Evolutionary conservation across 2,113 vertebrate genomes (phyloP), one percentile per base, ranked within the genome.

Genomic region (Alligator sinensis): DNA sequence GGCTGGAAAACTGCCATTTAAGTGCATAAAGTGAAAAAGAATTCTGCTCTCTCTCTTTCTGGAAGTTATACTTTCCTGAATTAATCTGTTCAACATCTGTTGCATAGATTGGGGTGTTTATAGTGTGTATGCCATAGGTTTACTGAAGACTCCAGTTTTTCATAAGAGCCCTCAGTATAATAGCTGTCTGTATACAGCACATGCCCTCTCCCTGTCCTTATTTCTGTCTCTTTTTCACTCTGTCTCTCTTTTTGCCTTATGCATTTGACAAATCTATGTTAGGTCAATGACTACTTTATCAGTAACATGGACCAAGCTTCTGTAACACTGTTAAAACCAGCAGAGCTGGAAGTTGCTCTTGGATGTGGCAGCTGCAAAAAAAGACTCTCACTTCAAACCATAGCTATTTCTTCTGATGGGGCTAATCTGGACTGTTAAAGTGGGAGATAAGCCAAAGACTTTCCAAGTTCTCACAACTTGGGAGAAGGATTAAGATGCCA

Each of bases 41-140:
- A 47, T 47, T 47, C 47, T 47, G 47, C 47, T 47, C 47, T 47
- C 47, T 47, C 47, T 47, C 47, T 47, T 72, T 58, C 30, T 9
- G 82, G 80, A 63, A 89, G 84, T 11, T 68, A 63, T 47, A 78
- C 0, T 5, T 27, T 75, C 76, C 2, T 2, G 5, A 68, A 15
- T 2, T 1, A 47, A 1, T 87, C 96, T 94, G 94, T 30, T 96
- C 86, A 78, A 85, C 78, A 28, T 94, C 93, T 30, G 62, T 6
- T 2, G 81, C 19, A 80, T 5, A 68, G 58, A 19, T 34, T 30
- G 82, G 2, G 16, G 14, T 2, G 4, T 66, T 72, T 70, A 4
- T 75, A 30, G 78, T 1, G 0, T 6, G 54, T 5, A 68, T 91
- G 77, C 87, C 93, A 92, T 86, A 87, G 88, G 85, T 81, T 88